These are phyloP conservation scores for Rhincodon typus DNA, from an alignment of 2,797 vertebrate genomes.

Conservation along the genomic window DNA sequence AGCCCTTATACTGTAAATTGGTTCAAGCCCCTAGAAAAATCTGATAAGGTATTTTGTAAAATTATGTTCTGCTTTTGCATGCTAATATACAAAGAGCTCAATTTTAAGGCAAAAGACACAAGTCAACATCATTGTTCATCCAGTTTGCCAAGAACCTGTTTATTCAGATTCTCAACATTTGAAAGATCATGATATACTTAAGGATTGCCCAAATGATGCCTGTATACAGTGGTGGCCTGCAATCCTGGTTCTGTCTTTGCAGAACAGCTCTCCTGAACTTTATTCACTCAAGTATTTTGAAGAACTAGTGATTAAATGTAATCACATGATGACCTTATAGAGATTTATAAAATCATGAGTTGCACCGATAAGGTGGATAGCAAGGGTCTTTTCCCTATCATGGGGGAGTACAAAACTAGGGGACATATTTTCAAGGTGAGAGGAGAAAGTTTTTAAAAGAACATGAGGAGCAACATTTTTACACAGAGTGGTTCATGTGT, in stretches of 20 bases:
- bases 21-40: neutral
- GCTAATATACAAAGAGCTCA: neutral
- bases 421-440: too few relatives aligned
- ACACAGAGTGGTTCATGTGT: too few relatives aligned
- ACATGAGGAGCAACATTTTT: too few relatives aligned
- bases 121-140: neutral
- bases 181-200: neutral
- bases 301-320: neutral
- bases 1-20: neutral
- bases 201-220: neutral
- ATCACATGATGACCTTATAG: neutral
- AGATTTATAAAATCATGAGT: too few relatives aligned
- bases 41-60: neutral
- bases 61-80: neutral
- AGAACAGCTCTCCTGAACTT: neutral
- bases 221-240: neutral
- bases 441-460: too few relatives aligned
- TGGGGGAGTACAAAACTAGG: too few relatives aligned
- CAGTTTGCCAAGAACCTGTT: neutral
- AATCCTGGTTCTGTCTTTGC: neutral
- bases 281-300: neutral
- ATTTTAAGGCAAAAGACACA: constrained; percentile 22
- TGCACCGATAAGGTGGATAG: too few relatives aligned
- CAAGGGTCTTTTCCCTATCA: too few relatives aligned
- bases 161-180: neutral